Evolutionary conservation across 2,797 vertebrate species (phyloP).

Genomic region (Crocidura indochinensis): DNA sequence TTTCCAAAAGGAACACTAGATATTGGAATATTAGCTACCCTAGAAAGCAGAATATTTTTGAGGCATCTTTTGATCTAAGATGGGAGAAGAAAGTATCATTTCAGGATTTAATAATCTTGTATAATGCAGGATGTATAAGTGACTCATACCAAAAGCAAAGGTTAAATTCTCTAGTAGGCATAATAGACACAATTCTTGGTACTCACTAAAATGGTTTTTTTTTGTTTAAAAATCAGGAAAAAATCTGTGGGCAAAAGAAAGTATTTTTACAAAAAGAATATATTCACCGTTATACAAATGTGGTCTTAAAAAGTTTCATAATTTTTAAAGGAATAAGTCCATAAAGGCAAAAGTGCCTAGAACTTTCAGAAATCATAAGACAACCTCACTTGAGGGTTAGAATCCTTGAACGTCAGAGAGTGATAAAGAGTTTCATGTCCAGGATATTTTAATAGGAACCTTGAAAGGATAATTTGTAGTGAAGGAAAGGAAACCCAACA

Average conservation of each 20-base stretch:
- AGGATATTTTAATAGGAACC: not conserved
- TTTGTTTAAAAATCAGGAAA: slow-evolving; percentile 49
- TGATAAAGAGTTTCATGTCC: not conserved
- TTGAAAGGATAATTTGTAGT: not conserved
- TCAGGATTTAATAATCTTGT: too few species aligned
- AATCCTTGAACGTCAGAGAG: slow-evolving; percentile 6
- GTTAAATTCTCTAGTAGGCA: not conserved
- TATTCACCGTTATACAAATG: slow-evolving; percentile 43
- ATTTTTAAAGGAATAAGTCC: slow-evolving; percentile 14
- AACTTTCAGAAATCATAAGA: not conserved
- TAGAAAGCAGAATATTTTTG: not conserved
- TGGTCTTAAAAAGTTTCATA: not conserved
- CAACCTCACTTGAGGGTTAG: not conserved
- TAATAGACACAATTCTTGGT: not conserved
- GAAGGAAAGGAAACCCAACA: not conserved
- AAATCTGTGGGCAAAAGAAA: slow-evolving; percentile 38
- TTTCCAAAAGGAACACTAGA: slow-evolving; percentile 32
- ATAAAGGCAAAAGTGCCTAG: slow-evolving; percentile 29
- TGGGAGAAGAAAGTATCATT: not conserved
- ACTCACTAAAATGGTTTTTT: not conserved
- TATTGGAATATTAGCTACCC: not conserved
- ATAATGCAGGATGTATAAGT: not conserved
- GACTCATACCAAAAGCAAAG: not conserved
- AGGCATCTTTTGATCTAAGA: not conserved
- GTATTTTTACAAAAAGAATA: slow-evolving; percentile 44